phyloP scores from a whole-genome alignment of 2,888 invertebrate genomes.

The Cyrtodaria siliqua region DNA sequence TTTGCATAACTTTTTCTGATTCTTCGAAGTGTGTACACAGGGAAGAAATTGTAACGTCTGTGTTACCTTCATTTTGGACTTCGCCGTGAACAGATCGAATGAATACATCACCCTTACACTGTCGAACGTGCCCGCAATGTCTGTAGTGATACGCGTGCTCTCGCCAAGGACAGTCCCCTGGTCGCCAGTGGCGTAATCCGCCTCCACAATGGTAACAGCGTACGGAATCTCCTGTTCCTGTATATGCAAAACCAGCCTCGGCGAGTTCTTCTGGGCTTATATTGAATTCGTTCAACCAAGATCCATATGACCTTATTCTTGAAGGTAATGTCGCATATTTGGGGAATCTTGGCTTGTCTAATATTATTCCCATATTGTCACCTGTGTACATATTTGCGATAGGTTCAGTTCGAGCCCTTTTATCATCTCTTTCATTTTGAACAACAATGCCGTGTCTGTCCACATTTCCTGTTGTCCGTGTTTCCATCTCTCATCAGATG shows the following conservation, averaged over 20 bases:
- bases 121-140: constrained; percentile 12
- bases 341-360: constrained; percentile 13
- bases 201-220: constrained; percentile 19
- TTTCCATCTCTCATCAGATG: too few species aligned
- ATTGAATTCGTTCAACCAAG: neutral
- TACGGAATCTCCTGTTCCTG: constrained; percentile 17
- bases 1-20: too few species aligned
- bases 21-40: too few species aligned
- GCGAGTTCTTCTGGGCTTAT: neutral
- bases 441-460: too few species aligned
- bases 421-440: too few species aligned
- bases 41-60: too few species aligned
- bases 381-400: too few species aligned
- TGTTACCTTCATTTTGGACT: too few species aligned
- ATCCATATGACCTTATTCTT: constrained; percentile 2
- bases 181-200: constrained; percentile 6
- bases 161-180: constrained; percentile 8
- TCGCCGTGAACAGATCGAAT: neutral
- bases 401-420: too few species aligned
- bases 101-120: constrained; percentile 12
- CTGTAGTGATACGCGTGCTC: constrained; percentile 15
- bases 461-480: too few species aligned
- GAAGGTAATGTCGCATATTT: neutral
- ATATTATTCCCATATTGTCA: constrained; percentile 11
- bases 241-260: constrained; percentile 26